Conservation (phyloP, 2,888 invertebrate genomes). For the Tiphia femorata region DNA sequence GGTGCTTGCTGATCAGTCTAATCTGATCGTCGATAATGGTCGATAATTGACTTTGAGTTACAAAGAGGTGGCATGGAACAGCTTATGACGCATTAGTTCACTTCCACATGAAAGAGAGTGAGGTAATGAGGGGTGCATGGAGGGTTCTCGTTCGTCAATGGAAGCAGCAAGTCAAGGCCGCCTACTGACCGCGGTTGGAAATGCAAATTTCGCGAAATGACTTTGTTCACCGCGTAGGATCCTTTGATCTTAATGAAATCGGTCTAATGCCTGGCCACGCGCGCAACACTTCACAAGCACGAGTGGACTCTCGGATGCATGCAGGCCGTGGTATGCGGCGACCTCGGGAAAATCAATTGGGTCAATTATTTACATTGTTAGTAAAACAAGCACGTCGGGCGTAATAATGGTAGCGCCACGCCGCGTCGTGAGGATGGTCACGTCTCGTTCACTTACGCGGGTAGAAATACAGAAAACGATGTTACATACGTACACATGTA, state of each 20-base stretch:
- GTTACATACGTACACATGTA: too few relatives aligned
- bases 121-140: not conserved
- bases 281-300: not conserved
- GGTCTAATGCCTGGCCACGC: conserved; percentile 21
- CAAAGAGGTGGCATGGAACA: too few relatives aligned
- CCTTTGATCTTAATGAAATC: conserved; percentile 36
- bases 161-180: too few relatives aligned
- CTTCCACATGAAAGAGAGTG: too few relatives aligned
- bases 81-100: too few relatives aligned
- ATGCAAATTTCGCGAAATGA: conserved; percentile 18
- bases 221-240: not conserved
- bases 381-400: conserved; percentile 9
- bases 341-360: conserved; percentile 17
- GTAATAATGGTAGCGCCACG: too few relatives aligned
- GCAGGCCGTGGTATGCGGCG: not conserved
- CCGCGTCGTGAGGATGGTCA: too few relatives aligned
- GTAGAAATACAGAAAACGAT: too few relatives aligned
- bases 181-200: not conserved
- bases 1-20: too few relatives aligned
- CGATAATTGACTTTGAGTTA: too few relatives aligned
- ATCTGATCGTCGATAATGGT: too few relatives aligned
- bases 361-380: conserved; percentile 9
- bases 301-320: not conserved
- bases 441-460: too few relatives aligned
- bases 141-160: not conserved